A percentile compares a stretch with the other conserved stretches of the same genome.
Evolutionary conservation across 64 coral and sea anemone genomes (phyloP).

Genomic region (Hydrozoanthus tunicans): DNA sequence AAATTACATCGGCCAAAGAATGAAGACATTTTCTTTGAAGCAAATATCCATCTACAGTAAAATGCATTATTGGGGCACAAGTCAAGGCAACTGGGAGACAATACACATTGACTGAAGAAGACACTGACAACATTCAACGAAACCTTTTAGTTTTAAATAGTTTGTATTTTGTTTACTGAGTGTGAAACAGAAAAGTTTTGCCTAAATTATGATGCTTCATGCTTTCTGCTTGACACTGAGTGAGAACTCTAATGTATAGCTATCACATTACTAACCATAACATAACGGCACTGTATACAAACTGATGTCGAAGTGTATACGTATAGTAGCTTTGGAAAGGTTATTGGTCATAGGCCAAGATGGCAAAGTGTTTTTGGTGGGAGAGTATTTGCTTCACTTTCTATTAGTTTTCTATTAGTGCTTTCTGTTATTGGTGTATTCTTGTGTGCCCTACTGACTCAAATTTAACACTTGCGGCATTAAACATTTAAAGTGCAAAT

Average conservation of each 20-base stretch:
- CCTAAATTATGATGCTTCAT: background rate
- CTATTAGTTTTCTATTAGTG: background rate
- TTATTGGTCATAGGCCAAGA: background rate
- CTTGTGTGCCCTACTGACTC: too few species aligned
- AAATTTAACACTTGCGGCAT: too few species aligned
- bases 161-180: background rate
- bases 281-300: background rate
- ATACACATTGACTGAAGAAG: constrained; percentile 5
- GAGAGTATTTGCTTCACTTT: background rate
- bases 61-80: background rate
- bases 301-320: constrained; percentile 6
- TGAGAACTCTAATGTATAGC: constrained; percentile 8
- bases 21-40: background rate
- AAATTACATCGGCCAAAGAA: background rate
- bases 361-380: background rate
- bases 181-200: background rate
- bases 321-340: background rate
- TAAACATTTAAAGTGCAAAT: too few species aligned
- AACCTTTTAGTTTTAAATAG: background rate
- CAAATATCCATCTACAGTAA: background rate
- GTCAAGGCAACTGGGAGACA: constrained; percentile 2
- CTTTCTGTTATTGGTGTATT: too few species aligned
- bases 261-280: background rate
- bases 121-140: constrained; percentile 4
- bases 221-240: constrained; percentile 10